Evolutionary conservation across 2,888 invertebrate species (phyloP), one percentile per base, ranked within the genome.

Genomic region (Pyrrhia umbra): DNA sequence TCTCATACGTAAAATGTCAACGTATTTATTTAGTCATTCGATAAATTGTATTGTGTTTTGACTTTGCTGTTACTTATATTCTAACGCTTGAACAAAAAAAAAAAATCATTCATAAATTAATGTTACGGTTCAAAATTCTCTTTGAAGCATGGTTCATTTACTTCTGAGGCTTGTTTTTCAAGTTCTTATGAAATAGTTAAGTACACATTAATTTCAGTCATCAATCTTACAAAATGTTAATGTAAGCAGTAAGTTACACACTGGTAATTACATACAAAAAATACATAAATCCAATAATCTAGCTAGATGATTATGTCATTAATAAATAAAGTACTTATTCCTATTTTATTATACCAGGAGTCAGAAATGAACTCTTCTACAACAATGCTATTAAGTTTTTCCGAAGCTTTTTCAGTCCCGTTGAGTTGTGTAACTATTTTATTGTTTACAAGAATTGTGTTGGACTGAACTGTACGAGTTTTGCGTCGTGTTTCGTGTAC

Each of bases 211-310:
- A 21, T 49, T 58, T 59, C 39, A 54, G 34, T 0, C 45, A 72
- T 75, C 30, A 58, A 68, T 69, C 54, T 62, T 50, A 13, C n/a
- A 0, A 40, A 75, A 68, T 63, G 58, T 55, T 63, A 63, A 49
- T 43, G 13, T 34, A 34, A 27, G 51, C 45, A 54, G 15, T 59
- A 62, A 42, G 6, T 42, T 51, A 55, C 16, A 55, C 16, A 51
- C 3, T 30, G 25, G 6, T 69, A 59, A 56, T 73, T 42, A 27
- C 21, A 10, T 50, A 34, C 37, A 15, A 46, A 55, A 42, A 34
- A 34, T 34, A 34, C 34, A 34, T 34, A 34, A 34, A 34, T 34
- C 34, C 3, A 4, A n/a, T 61, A 68, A 30, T 30, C 10, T 43
- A 15, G 15, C 46, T 20, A 40, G 39, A 37, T 25, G 6, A 39